Base-by-base conservation (phyloP, 2,113 vertebrate species). In the Salvelinus namaycush region DNA sequence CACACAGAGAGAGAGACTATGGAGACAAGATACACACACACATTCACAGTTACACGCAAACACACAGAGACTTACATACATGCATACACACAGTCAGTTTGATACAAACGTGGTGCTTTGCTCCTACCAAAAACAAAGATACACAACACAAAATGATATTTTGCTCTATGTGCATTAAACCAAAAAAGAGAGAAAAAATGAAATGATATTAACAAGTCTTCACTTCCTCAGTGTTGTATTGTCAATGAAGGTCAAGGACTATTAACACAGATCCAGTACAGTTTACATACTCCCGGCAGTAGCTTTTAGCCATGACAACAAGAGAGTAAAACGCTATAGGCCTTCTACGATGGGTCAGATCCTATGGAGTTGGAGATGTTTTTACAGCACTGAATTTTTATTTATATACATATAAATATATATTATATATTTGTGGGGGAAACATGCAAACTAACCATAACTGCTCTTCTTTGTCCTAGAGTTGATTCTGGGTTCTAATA, bases 311-410 rank as follows among this genome's bases (percentile, higher is more conserved):
- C 84, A 77, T 67, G 84, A 89, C 76, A 87, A 83, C 78, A 82
- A 81, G 74, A 44, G 39, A 80, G 68, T 86, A 80, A 84, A 91
- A 82, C 74, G 75, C 79, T 76, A 76, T 89, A 89, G 89, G 83
- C 87, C 85, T 91, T 91, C 86, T 87, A 80, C 79, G 57, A 84
- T 86, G 89, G 86, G 81, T 92, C 90, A 85, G 84, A 93, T 91
- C 89, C 88, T 90, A 90, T 89, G 93, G 91, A 92, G 90, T 84
- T 84, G 89, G 90, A 91, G 86, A 91, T 81, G 89, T 93, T 93
- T 93, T 93, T 92, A 93, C 93, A 93, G 94, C 94, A 95, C 94
- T 95, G 94, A 95, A 93, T 92, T 93, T 93, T 92, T 93, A 93
- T 94, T 94, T 93, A 94, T 93, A 90, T 92, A 88, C 87, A 91